Evolutionary conservation across 2,888 invertebrate genomes (phyloP).

Genomic region (Slavum lentiscoides): DNA sequence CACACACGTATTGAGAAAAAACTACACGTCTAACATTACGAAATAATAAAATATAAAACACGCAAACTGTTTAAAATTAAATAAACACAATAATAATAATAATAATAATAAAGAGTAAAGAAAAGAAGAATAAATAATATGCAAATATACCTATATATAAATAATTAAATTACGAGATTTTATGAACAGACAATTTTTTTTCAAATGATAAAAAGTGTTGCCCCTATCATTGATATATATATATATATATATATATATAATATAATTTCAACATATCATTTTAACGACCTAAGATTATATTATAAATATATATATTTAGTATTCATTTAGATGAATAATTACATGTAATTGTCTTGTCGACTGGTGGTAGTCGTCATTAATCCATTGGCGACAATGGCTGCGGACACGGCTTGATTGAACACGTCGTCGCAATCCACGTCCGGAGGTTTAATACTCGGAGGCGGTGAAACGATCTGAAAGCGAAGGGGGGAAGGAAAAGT

Average conservation of each 20-base stretch:
- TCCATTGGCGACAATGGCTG: slow-evolving; percentile 40
- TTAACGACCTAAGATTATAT: background rate
- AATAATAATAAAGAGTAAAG: slow-evolving; percentile 21
- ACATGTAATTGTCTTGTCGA: slow-evolving; percentile 31
- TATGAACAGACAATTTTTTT: background rate
- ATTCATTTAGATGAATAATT: slow-evolving; percentile 4
- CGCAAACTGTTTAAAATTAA: background rate
- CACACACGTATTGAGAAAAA: background rate
- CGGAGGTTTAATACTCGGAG: slow-evolving; percentile 20
- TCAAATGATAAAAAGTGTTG: background rate
- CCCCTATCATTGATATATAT: slow-evolving; percentile 1
- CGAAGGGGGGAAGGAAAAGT: background rate
- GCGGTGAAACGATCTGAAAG: background rate
- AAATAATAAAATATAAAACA: background rate
- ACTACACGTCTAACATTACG: background rate
- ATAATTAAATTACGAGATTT: slow-evolving; percentile 5
- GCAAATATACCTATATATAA: background rate
- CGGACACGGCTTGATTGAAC: slow-evolving; percentile 43
- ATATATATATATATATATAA: background rate
- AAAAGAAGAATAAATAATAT: slow-evolving; percentile 29
- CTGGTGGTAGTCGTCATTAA: slow-evolving; percentile 30
- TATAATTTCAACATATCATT: background rate
- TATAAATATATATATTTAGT: slow-evolving; percentile 10
- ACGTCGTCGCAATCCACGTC: slow-evolving; percentile 36
- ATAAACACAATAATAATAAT: background rate